phyloP scores from a whole-genome alignment of 2,797 vertebrate genomes.

The Furcifer pardalis region DNA sequence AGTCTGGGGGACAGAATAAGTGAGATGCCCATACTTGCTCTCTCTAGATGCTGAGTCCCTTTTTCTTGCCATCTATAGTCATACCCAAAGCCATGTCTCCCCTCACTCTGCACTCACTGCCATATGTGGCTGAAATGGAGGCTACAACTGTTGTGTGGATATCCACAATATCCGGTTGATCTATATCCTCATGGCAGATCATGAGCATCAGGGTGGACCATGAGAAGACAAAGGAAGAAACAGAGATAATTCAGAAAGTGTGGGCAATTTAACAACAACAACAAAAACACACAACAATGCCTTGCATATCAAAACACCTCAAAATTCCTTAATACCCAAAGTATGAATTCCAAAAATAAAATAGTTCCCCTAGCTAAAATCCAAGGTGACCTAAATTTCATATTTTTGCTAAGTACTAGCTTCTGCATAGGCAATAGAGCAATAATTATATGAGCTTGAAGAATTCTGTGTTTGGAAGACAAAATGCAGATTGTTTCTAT shows the following conservation, averaged over 20 bases:
- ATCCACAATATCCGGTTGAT: neutral
- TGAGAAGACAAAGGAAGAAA: too few relatives aligned
- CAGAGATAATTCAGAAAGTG: too few relatives aligned
- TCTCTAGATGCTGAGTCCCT: neutral
- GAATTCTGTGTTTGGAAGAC: conserved; percentile 62
- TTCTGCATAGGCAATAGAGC: conserved; percentile 51
- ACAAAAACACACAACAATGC: too few relatives aligned
- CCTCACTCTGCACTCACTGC: neutral
- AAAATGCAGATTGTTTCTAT: conserved; percentile 69
- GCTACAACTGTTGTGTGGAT: neutral
- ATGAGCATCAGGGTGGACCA: too few relatives aligned
- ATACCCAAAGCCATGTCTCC: neutral
- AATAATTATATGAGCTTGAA: conserved; percentile 54
- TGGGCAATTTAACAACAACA: too few relatives aligned
- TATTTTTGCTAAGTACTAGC: conserved; percentile 50
- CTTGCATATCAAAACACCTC: too few relatives aligned
- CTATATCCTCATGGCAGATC: too few relatives aligned
- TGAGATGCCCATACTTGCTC: neutral
- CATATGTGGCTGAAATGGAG: neutral
- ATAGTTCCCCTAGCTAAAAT: neutral
- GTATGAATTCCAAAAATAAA: neutral
- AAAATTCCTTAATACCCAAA: too few relatives aligned
- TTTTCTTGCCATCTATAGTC: neutral
- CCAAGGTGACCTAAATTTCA: conserved; percentile 44
- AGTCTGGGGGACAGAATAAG: neutral